Evolutionary conservation across 2,888 invertebrate genomes (phyloP).

Genomic region (Ophonus ardosiacus): DNA sequence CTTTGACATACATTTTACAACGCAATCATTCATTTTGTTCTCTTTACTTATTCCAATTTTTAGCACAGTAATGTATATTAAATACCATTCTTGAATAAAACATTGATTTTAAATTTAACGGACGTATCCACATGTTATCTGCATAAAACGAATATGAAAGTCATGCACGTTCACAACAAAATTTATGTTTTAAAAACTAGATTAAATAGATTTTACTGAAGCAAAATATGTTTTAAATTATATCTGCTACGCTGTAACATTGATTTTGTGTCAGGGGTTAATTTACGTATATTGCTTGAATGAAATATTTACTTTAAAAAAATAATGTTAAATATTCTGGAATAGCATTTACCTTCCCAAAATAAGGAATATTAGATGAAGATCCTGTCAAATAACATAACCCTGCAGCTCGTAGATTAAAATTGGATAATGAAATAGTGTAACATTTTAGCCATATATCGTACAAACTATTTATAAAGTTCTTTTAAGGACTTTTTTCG

Average conservation of each 20-base stretch:
- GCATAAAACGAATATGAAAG: neutral
- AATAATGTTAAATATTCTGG: neutral
- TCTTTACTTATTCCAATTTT: neutral
- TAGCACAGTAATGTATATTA: neutral
- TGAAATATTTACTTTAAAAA: neutral
- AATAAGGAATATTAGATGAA: no score
- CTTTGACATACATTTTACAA: no score
- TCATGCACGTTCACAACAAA: slow-evolving; percentile 12
- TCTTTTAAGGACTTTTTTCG: no score
- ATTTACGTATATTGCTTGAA: neutral
- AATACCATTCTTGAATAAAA: neutral
- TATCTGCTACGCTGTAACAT: neutral
- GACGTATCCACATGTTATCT: neutral
- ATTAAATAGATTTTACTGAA: neutral
- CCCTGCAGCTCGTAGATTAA: no score
- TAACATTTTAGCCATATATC: no score
- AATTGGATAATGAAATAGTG: no score
- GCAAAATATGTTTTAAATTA: slow-evolving; percentile 25
- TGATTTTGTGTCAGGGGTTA: neutral
- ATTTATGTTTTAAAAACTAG: slow-evolving; percentile 26
- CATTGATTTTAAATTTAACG: neutral
- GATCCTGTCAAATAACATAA: no score
- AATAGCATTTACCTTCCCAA: neutral
- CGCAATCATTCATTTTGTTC: neutral
- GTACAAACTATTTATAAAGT: no score